Conservation (phyloP, 1,140 invertebrate genomes). For the Calephelis virginiensis region DNA sequence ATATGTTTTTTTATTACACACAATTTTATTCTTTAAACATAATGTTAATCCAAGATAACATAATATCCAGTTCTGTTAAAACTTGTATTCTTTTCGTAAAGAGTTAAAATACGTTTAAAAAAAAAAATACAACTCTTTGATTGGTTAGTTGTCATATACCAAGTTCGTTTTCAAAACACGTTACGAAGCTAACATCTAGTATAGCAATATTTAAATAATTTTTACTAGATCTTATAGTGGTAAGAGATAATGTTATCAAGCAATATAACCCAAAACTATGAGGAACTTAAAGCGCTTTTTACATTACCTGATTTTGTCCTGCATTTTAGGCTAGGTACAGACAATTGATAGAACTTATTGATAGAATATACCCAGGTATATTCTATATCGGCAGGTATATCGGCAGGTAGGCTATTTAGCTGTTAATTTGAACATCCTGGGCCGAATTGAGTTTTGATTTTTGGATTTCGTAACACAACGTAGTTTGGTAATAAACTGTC, state of each 20-base stretch:
- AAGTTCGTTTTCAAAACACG: conserved; percentile 3
- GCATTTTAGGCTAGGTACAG: conserved; percentile 3
- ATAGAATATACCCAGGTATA: no score
- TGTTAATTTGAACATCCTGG: no score
- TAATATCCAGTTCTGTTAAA: no score
- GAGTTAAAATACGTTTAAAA: background rate
- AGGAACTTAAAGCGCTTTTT: background rate
- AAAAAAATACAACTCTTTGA: background rate
- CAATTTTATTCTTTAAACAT: no score
- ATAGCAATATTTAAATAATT: conserved; percentile 5
- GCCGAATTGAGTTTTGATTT: no score
- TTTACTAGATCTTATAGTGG: conserved; percentile 12
- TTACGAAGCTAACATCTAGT: conserved; percentile 6
- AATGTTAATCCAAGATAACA: no score
- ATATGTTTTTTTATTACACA: no score
- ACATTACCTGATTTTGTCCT: background rate
- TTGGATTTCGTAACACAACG: no score
- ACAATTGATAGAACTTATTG: background rate
- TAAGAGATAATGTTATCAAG: conserved; percentile 14
- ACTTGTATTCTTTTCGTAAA: no score
- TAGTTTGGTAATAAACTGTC: no score
- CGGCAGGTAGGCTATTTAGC: no score
- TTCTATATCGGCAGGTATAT: no score
- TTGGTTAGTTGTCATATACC: background rate
- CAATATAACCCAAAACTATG: conserved; percentile 12